These are phyloP conservation scores for Geococcyx californianus DNA, from an alignment of 2,113 vertebrate genomes.

Conservation along the genomic window DNA sequence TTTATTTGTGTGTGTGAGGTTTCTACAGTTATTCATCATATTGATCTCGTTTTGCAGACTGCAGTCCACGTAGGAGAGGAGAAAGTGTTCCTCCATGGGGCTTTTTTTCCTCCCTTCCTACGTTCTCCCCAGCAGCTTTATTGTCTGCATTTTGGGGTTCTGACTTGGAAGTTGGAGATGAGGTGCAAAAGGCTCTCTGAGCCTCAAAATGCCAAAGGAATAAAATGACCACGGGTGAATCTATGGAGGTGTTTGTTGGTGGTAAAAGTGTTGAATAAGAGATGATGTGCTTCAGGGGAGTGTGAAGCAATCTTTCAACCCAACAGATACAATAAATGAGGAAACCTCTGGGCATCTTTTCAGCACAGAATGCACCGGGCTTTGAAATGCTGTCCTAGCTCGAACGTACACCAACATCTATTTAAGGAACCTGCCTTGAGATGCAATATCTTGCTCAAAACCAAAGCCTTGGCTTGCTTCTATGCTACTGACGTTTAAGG, in stretches of 20 bases:
- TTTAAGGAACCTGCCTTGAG: neutral
- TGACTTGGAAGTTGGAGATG: neutral
- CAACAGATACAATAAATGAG: neutral
- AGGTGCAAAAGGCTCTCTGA: neutral
- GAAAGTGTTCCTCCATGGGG: neutral
- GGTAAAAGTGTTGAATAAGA: neutral
- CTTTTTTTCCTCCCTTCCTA: neutral
- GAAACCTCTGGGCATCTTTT: neutral
- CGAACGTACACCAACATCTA: accelerated
- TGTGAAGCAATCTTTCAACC: neutral
- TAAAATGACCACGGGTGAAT: neutral
- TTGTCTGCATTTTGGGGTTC: neutral
- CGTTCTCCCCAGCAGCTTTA: neutral
- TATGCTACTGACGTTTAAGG: no score
- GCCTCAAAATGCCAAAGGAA: neutral
- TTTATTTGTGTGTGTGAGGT: neutral
- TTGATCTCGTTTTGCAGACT: neutral
- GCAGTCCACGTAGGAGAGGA: neutral
- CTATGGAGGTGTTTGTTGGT: neutral
- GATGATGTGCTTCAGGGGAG: neutral
- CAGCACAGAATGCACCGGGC: neutral
- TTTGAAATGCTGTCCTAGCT: neutral
- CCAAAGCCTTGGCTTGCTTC: neutral
- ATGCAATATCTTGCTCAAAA: no score
- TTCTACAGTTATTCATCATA: neutral